Percentiles rank a stretch among this genome's conserved stretches.
Evolutionary conservation across 2,113 vertebrate species (phyloP).

Genomic region (Calidris pygmaea): DNA sequence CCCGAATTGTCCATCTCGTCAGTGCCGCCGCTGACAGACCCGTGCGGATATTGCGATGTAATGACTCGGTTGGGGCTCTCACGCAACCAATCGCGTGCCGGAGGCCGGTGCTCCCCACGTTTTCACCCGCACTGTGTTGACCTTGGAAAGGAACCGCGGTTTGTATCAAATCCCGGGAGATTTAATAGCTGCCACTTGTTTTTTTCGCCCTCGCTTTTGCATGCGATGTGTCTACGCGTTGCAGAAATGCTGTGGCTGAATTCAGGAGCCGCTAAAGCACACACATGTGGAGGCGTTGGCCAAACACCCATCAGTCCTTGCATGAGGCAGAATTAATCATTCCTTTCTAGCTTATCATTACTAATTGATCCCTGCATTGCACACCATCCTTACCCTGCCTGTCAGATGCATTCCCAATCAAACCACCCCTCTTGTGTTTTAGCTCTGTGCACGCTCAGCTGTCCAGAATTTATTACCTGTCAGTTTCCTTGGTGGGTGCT

Average conservation of each 20-base stretch:
- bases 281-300: not conserved
- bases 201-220: not conserved
- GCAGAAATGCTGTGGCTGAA: not conserved
- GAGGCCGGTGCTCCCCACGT: not conserved
- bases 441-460: not conserved
- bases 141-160: not conserved
- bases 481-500: not conserved
- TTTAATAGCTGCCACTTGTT: not conserved
- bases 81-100: not conserved
- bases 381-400: not conserved
- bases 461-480: not conserved
- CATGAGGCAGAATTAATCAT: not conserved
- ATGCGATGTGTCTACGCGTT: rapidly evolving
- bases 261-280: not conserved
- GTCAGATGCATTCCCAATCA: not conserved
- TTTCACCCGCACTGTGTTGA: not conserved
- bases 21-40: not conserved
- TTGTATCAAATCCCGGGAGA: not conserved
- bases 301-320: not conserved
- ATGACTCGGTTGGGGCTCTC: not conserved
- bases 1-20: not conserved
- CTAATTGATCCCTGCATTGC: not conserved
- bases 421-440: not conserved
- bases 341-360: not conserved
- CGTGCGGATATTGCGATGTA: not conserved